phyloP scores from a whole-genome alignment of 2,888 invertebrate genomes.

The Hartigia nigra region DNA sequence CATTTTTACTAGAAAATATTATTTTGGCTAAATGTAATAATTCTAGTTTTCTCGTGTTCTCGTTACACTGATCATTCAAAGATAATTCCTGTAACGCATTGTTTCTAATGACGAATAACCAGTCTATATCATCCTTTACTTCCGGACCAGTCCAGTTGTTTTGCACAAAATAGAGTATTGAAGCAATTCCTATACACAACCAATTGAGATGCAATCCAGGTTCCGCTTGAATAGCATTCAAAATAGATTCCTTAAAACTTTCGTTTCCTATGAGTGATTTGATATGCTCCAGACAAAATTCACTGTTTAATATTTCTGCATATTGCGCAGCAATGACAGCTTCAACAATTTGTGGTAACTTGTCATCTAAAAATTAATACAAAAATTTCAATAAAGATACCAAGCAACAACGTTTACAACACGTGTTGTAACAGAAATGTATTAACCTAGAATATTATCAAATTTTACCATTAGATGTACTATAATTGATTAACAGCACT shows the following conservation, averaged over 20 bases:
- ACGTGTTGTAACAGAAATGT: not conserved
- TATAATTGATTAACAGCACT: not conserved
- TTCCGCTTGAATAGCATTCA: slow-evolving; percentile 29
- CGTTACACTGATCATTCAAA: slow-evolving; percentile 60
- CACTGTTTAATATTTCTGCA: slow-evolving; percentile 17
- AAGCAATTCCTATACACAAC: slow-evolving; percentile 72
- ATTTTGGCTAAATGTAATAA: slow-evolving; percentile 63
- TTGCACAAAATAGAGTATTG: slow-evolving; percentile 80
- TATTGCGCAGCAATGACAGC: slow-evolving; percentile 22
- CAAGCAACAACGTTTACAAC: not conserved
- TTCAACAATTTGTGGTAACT: not conserved
- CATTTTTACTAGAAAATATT: slow-evolving; percentile 54
- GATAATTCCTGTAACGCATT: slow-evolving; percentile 56
- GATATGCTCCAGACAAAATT: slow-evolving; percentile 21
- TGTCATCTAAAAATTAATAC: not conserved
- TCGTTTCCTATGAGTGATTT: slow-evolving; percentile 14
- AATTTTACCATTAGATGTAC: not conserved
- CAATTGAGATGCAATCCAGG: slow-evolving; percentile 59
- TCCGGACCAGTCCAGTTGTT: slow-evolving; percentile 85
- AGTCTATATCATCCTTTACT: slow-evolving; percentile 58
- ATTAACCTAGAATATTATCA: not conserved
- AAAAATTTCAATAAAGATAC: not conserved
- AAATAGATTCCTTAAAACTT: slow-evolving; percentile 32
- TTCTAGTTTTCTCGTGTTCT: slow-evolving; percentile 52
- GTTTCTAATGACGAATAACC: slow-evolving; percentile 39